phyloP scores from a whole-genome alignment of 2,113 vertebrate genomes.

The Corydoras maculifer region DNA sequence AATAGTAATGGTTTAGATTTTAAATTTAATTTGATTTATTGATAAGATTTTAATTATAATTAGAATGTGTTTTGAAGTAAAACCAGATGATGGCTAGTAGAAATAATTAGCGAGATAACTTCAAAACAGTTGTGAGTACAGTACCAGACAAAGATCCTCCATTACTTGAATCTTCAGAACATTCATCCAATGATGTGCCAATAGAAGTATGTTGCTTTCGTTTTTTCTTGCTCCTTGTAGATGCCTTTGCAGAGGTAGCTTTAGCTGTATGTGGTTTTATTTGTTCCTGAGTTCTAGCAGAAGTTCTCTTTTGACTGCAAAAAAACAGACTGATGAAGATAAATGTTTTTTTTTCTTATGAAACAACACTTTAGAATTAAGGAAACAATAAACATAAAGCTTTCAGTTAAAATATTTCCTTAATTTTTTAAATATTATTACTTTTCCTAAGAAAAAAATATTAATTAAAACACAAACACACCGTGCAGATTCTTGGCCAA shows the following conservation, averaged over 20 bases:
- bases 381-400: too few relatives aligned
- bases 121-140: too few relatives aligned
- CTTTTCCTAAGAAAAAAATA: not conserved
- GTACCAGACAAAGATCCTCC: too few relatives aligned
- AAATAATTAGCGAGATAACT: too few relatives aligned
- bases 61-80: too few relatives aligned
- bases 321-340: not conserved
- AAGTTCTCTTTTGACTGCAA: constrained; percentile 64
- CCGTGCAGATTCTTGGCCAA: constrained; percentile 25
- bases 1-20: too few relatives aligned
- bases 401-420: too few relatives aligned
- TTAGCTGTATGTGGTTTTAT: constrained; percentile 64
- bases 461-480: not conserved
- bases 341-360: not conserved
- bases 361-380: too few relatives aligned
- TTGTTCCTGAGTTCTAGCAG: constrained; percentile 75
- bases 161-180: not conserved
- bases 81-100: too few relatives aligned
- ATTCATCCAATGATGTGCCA: not conserved
- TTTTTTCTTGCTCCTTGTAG: constrained; percentile 48
- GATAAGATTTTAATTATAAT: too few relatives aligned
- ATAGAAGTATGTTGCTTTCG: not conserved
- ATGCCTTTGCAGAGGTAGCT: constrained; percentile 81
- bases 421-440: too few relatives aligned
- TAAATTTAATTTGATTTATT: too few relatives aligned